Conservation (phyloP, 2,113 vertebrate species). For the Empidonax traillii region DNA sequence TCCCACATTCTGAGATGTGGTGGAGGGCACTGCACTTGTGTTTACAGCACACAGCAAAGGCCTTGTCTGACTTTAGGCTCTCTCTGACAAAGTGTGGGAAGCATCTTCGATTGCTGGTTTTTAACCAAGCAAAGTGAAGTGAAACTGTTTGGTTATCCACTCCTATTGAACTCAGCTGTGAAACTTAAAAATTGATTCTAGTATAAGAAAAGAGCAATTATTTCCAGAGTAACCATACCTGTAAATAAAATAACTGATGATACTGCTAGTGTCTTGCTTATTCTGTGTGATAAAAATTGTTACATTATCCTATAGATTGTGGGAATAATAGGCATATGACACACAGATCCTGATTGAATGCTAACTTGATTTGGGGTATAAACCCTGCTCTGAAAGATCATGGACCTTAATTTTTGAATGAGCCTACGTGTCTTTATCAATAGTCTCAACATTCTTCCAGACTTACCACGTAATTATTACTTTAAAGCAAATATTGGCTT, state of each 20-base stretch:
- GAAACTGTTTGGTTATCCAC: background rate
- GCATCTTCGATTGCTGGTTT: background rate
- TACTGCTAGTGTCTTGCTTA: background rate
- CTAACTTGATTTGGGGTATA: background rate
- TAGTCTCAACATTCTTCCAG: background rate
- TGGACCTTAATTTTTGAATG: background rate
- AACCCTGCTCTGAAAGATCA: background rate
- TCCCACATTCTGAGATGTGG: background rate
- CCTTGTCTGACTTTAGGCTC: background rate
- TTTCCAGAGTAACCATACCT: background rate
- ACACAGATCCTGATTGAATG: background rate
- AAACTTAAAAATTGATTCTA: background rate
- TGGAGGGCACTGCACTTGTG: background rate
- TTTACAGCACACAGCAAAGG: background rate
- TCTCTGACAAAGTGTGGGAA: background rate
- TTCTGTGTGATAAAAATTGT: background rate
- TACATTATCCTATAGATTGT: background rate
- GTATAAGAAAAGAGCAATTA: background rate
- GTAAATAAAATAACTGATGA: background rate
- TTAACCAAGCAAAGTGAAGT: background rate
- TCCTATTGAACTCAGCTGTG: background rate
- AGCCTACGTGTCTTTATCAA: background rate
- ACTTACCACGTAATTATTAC: fast-evolving
- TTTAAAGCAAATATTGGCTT: background rate
- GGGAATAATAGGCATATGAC: background rate